Conservation (phyloP, 2,113 vertebrate species). For the Tachuris rubrigastra region DNA sequence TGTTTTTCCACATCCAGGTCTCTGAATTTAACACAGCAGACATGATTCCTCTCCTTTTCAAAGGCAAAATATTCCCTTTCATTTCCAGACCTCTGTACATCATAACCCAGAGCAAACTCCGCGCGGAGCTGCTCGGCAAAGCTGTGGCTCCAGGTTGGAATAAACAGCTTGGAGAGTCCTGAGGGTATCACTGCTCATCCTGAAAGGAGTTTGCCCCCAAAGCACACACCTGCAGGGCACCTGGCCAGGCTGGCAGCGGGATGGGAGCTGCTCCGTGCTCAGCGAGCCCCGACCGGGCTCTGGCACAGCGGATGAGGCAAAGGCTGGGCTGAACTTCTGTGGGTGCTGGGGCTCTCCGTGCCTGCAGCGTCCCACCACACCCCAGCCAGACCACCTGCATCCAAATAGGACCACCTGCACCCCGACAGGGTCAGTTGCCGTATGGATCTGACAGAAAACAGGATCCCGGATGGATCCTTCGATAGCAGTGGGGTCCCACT, state of each 20-base stretch:
- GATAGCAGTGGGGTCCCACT: accelerated
- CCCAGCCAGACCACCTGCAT: neutral
- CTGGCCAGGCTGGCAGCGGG: neutral
- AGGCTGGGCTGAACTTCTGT: accelerated
- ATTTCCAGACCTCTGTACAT: constrained; percentile 22
- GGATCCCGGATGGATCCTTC: accelerated
- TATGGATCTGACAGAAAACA: neutral
- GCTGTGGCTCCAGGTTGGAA: accelerated
- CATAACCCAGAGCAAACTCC: neutral
- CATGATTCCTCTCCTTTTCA: constrained; percentile 9
- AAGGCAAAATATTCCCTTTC: constrained; percentile 59
- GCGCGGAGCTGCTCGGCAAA: accelerated
- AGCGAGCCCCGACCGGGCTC: neutral
- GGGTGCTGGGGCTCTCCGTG: neutral
- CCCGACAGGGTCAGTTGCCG: neutral
- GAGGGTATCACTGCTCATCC: neutral
- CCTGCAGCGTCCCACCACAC: neutral
- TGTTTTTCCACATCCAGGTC: neutral
- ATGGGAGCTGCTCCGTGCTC: neutral
- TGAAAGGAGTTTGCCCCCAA: neutral
- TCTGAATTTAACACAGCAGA: neutral
- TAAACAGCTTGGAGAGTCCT: neutral
- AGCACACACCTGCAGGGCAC: neutral
- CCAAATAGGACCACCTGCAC: neutral
- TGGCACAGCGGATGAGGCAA: accelerated